A percentile compares a stretch with the other conserved stretches of the same genome.
These are phyloP conservation scores for Ylistrum balloti DNA, from an alignment of 1,140 invertebrate genomes.

Conservation along the genomic window DNA sequence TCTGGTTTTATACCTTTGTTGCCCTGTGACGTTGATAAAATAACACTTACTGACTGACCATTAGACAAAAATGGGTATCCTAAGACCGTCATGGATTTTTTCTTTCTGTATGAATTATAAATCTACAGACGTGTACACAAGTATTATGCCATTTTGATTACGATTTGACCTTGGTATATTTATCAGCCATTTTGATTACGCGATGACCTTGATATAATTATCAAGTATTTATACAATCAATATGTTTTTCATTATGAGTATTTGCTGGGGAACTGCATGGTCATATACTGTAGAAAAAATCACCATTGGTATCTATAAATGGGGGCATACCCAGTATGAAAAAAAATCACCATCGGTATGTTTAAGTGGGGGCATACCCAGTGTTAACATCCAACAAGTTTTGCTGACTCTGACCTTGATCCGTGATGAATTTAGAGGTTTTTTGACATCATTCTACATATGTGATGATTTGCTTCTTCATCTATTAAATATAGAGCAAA, in stretches of 20 bases:
- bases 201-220: not conserved
- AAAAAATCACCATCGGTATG: not conserved
- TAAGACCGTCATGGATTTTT: not conserved
- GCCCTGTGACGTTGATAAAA: not conserved
- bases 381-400: not conserved
- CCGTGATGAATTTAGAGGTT: not conserved
- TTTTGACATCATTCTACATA: constrained; percentile 24
- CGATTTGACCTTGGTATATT: not conserved
- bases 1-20: too few species aligned
- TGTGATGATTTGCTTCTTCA: constrained; percentile 38
- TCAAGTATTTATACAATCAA: constrained; percentile 26
- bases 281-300: not conserved
- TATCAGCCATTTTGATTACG: not conserved
- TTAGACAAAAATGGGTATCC: too few species aligned
- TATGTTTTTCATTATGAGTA: not conserved
- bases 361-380: not conserved
- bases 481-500: constrained; percentile 40
- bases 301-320: not conserved
- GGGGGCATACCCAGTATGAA: not conserved
- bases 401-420: not conserved
- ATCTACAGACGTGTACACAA: not conserved
- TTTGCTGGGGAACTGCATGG: not conserved
- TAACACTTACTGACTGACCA: not conserved
- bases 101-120: not conserved
- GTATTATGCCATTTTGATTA: not conserved